These are phyloP conservation scores for Remorina albescens DNA, from an alignment of 2,797 vertebrate species.

Conservation along the genomic window DNA sequence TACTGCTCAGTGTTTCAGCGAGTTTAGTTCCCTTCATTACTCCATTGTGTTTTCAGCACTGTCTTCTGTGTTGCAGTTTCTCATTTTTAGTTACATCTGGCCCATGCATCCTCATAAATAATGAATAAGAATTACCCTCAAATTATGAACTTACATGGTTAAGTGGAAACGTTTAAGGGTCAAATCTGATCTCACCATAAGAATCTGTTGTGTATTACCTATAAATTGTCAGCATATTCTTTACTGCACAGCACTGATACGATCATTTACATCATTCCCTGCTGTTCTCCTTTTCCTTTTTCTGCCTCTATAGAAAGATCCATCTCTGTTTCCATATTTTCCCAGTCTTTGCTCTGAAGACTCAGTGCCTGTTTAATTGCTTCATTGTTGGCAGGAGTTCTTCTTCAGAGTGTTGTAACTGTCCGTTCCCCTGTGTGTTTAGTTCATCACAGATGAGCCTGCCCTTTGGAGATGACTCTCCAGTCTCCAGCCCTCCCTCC, in stretches of 20 bases:
- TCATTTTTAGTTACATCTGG: neutral
- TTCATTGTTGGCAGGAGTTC: slow-evolving; percentile 15
- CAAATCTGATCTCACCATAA: neutral
- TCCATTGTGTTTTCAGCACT: neutral
- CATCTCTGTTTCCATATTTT: slow-evolving; percentile 6
- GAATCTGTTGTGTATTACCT: slow-evolving; percentile 9
- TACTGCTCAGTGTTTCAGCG: neutral
- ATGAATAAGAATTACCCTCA: neutral
- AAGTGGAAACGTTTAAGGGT: neutral
- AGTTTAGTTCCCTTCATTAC: neutral
- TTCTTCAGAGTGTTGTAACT: neutral
- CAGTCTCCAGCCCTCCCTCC: slow-evolving; percentile 35
- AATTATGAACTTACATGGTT: neutral
- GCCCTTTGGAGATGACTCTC: slow-evolving; percentile 32
- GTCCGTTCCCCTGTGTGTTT: slow-evolving; percentile 15
- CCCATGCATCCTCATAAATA: neutral
- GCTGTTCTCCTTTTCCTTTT: neutral
- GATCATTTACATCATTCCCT: slow-evolving; percentile 7
- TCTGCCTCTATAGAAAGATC: slow-evolving; percentile 1
- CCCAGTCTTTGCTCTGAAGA: slow-evolving; percentile 14
- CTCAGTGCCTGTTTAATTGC: slow-evolving; percentile 1
- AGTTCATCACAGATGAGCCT: neutral
- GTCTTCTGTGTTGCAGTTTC: neutral
- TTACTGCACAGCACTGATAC: slow-evolving; percentile 2
- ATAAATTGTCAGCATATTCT: slow-evolving; percentile 21